phyloP scores from a whole-genome alignment of 2,113 vertebrate genomes.

The Rallus limicola region DNA sequence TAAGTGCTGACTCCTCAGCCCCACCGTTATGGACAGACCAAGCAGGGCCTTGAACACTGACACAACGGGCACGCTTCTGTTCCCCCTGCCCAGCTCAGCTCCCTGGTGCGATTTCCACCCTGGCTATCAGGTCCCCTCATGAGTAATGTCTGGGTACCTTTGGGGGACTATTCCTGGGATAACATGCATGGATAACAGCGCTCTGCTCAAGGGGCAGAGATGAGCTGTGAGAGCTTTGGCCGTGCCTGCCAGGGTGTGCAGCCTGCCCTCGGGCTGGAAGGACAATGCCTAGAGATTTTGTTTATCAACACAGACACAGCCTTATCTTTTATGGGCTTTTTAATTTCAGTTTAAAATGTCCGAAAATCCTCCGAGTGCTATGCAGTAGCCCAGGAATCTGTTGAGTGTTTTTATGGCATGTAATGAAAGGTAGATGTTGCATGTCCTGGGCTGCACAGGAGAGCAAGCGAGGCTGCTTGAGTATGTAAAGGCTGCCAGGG shows the following conservation, averaged over 20 bases:
- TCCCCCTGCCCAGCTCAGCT: neutral
- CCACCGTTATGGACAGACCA: fast-evolving
- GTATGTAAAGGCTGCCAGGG: neutral
- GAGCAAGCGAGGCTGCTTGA: neutral
- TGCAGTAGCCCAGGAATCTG: neutral
- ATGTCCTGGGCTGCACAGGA: neutral
- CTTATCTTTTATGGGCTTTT: neutral
- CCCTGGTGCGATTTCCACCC: neutral
- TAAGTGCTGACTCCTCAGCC: neutral
- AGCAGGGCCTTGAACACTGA: neutral
- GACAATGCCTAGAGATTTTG: neutral
- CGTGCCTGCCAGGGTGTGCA: neutral
- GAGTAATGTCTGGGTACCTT: neutral
- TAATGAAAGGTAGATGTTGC: neutral
- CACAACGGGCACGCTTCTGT: neutral
- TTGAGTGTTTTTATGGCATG: neutral
- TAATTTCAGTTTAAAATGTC: neutral
- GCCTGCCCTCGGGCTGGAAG: neutral
- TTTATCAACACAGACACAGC: neutral
- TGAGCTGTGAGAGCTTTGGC: neutral
- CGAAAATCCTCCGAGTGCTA: neutral
- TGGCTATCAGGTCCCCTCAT: neutral
- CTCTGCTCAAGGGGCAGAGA: fast-evolving
- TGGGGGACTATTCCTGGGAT: neutral
- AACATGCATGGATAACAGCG: fast-evolving